Evolutionary conservation across 1,140 invertebrate species (phyloP), one percentile per base, ranked within the genome.

Genomic region (Laupala kohalensis): DNA sequence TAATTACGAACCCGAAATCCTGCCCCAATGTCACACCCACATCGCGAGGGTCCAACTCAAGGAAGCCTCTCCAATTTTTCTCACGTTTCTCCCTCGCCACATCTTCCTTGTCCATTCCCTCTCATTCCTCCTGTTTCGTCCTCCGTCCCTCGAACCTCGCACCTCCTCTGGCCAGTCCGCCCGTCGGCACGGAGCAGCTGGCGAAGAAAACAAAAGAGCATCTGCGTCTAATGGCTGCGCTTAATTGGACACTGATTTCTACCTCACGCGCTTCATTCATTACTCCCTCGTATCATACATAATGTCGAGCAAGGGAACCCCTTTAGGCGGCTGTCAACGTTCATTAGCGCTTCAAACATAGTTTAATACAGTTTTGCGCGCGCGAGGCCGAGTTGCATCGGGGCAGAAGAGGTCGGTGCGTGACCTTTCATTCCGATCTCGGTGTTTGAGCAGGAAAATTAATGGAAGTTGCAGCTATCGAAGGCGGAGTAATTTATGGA

Each of bases 111-210:
- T n/a, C n/a, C n/a, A n/a, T n/a, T n/a, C n/a, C n/a, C n/a, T n/a
- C n/a, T n/a, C n/a, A n/a, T n/a, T n/a, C n/a, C n/a, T n/a, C n/a
- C n/a, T n/a, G n/a, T n/a, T n/a, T n/a, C n/a, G n/a, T 1, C 69
- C n/a, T 15, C 28, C 53, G 37, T 24, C 6, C 69, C n/a, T 30
- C 71, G 73, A 72, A 64, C 74, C 73, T 74, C 73, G 71, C 67
- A 75, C 70, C 66, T n/a, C 72, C 62, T 69, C 27, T 68, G 71
- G 74, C 72, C 65, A 67, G 19, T 25, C 15, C 19, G 37, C 24
- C 6, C n/a, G 67, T 19, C 24, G 24, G 75, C 75, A 25, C 75
- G 1, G 37, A 9, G 37, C 37, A 53, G 37, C 37, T 53, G 37
- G 37, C 37, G 19, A 53, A 53, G 37, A 53, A 53, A 53, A 53